Evolutionary conservation across 2,888 invertebrate species (phyloP), one percentile per base, ranked within the genome.

Genomic region (Ommatoiulus sabulosus): DNA sequence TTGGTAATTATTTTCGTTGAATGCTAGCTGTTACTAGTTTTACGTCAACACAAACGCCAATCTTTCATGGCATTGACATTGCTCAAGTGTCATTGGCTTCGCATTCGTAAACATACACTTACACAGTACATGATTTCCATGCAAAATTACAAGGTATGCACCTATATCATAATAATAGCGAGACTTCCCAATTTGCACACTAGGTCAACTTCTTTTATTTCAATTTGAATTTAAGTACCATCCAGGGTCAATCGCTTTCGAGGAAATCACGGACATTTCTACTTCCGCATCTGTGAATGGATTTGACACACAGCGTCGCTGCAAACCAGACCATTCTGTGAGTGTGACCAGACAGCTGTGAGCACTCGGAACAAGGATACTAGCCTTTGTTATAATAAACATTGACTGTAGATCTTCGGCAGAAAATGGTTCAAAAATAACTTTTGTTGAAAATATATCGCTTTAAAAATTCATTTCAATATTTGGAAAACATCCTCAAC

Each of bases 51-150:
- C 57, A 57, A 57, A 57, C 57, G 57, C 17, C 4, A 17, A 12
- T 57, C 57, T 57, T n/a, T 57, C 57, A 57, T 57, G 57, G 57
- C 57, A 57, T 57, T 57, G 57, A 57, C 57, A 57, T 57, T 57
- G 57, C 57, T 15, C 57, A 17, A 57, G 57, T 57, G 57, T 57
- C 57, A 57, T 57, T 3, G 57, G 57, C 57, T 57, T 57, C 15
- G 57, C 57, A 57, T 63, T 4, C 20, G 20, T 20, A 20, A 4
- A 63, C 63, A 63, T 63, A 10, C 63, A 15, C 63, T 7, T n/a
- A n/a, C n/a, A n/a, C n/a, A n/a, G n/a, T n/a, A 15, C 20, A 20
- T 20, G 15, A 20, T 63, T 63, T 20, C 3, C 5, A 63, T 63
- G n/a, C 63, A 63, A 63, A 63, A 20, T 20, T 20, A 20, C 20